phyloP scores from a whole-genome alignment of 2,888 invertebrate species.

The Drosophila differens region DNA sequence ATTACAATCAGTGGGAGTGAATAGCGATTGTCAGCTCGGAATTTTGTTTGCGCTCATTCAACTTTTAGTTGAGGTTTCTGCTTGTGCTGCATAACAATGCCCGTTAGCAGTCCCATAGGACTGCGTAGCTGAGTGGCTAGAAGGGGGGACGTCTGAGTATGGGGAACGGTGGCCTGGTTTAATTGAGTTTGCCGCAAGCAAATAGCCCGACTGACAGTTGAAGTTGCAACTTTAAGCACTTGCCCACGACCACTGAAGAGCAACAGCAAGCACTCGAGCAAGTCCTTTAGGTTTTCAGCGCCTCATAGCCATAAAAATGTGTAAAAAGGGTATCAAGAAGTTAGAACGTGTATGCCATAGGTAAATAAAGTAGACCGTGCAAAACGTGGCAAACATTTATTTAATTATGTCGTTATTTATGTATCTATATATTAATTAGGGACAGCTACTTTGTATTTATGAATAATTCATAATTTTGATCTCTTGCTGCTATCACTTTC shows the following conservation, averaged over 20 bases:
- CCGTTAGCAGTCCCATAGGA: constrained; percentile 26
- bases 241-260: constrained; percentile 33
- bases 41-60: constrained; percentile 53
- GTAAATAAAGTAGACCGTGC: not conserved
- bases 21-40: constrained; percentile 36
- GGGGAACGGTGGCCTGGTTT: constrained; percentile 41
- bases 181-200: constrained; percentile 64
- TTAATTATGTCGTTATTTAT: no score
- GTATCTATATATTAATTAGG: not conserved
- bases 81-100: constrained; percentile 27
- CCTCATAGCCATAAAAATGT: not conserved
- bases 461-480: not conserved
- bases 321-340: not conserved
- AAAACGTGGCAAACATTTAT: not conserved
- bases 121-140: constrained; percentile 2
- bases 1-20: constrained; percentile 28
- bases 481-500: not conserved
- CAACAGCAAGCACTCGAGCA: constrained; percentile 27
- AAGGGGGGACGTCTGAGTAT: not conserved
- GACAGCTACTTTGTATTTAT: not conserved
- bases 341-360: not conserved
- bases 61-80: constrained; percentile 28
- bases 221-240: constrained; percentile 63
- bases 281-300: constrained; percentile 21
- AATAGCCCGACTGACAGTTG: constrained; percentile 57